Base-by-base conservation (phyloP, 1,140 invertebrate genomes). In the Anastrepha obliqua region DNA sequence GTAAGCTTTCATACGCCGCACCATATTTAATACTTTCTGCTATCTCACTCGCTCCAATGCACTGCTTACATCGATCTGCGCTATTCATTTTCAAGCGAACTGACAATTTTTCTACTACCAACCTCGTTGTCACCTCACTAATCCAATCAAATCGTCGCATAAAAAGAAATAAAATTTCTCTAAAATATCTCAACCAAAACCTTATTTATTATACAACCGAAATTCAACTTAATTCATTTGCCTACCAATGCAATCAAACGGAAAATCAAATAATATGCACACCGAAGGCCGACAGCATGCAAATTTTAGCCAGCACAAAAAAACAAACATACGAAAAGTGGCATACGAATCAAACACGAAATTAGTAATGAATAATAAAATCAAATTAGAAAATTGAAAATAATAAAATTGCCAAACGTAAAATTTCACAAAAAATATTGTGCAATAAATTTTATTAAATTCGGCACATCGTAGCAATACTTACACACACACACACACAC, bases 401-500 rank as follows among this genome's bases (percentile, higher is more conserved):
- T 62, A n/a, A 29, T 29, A 39, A 67, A 78, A 78, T 51, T 51
- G 42, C 39, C 47, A 51, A 81, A 81, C 9, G 20, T 20, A 55
- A 29, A 81, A 58, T 55, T 81, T 81, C 8, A 47, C 74, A 58
- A 81, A 81, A 51, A 81, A 81, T 81, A 81, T 81, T 81, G 74
- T 81, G 47, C 81, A 88, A 87, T 88, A 88, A 88, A 88, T 88
- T 88, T 88, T 85, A 86, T 88, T 88, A 70, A 88, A 88, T 88
- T 86, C 85, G 85, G 47, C 81, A 59, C 55, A 88, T 39, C 81
- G 67, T 85, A 64, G 65, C 74, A 87, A 59, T 81, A 55, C 60
- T 81, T 64, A 70, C 42, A 44, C 11, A 11, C 42, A 29, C 29
- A 29, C 29, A 29, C 2, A n/a, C 13, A 44, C 39, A 11, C 29